Evolutionary conservation across 2,888 invertebrate species (phyloP), one percentile per base, ranked within the genome.

Genomic region (Morpho deidamia): DNA sequence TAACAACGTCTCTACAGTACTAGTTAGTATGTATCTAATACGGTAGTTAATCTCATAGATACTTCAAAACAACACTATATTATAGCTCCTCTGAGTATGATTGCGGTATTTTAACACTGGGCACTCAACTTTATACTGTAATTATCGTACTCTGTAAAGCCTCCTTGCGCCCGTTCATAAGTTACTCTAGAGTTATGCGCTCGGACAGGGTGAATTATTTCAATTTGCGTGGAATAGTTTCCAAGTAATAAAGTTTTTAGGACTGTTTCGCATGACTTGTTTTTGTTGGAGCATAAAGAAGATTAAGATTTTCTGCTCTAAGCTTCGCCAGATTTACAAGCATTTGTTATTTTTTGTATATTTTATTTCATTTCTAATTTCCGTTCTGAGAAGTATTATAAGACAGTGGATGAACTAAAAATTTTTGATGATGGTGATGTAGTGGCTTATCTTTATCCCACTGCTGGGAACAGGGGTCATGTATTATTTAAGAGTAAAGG

Each of bases 161-260:
- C 66, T 66, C 60, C 68, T 65, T 65, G 67, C 64, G 66, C 67
- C 64, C 69, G 66, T 72, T 73, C 71, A 70, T 75, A 78, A 74
- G 69, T 76, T 67, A 70, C 71, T 69, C 67, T 66, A 71, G 76
- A 78, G 74, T 79, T 75, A 79, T 73, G 71, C 69, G 65, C 64
- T 70, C 62, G 66, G 68, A 70, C 70, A 62, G 68, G 70, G 69
- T 77, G 73, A 83, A 80, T 83, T 80, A 84, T 83, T 82, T 81
- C 78, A 78, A 81, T 79, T 82, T 75, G 70, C 73, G 76, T 76
- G 70, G 78, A 80, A 82, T 81, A 78, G 76, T 83, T 82, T 72
- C 58, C 65, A 67, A 76, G 74, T 76, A 69, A 71, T 69, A 68
- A 75, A 80, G 75, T 80, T 78, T 80, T 76, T 72, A 73, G 80